Evolutionary conservation across 1,140 invertebrate species (phyloP).

Genomic region (Triops longicaudatus): DNA sequence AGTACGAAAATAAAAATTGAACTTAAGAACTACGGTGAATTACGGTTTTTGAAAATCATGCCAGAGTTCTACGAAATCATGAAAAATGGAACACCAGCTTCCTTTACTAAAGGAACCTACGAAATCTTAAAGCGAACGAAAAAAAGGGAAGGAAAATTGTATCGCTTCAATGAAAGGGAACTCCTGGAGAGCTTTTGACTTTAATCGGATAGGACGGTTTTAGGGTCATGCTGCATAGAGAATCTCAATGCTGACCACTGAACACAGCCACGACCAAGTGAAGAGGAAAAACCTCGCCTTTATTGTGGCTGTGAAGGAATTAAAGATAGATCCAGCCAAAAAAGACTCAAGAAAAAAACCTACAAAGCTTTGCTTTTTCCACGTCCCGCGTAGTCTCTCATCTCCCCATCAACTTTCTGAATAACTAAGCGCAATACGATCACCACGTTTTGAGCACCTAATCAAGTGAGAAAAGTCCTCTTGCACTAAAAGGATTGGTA

Average conservation of each 20-base stretch:
- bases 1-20: too few relatives aligned
- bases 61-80: too few relatives aligned
- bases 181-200: conserved; percentile 14
- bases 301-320: conserved; percentile 12
- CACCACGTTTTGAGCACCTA: conserved; percentile 11
- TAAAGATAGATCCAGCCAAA: background rate
- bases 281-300: conserved; percentile 14
- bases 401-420: background rate
- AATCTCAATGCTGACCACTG: background rate
- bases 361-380: background rate
- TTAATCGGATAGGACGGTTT: conserved; percentile 15
- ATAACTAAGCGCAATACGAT: background rate
- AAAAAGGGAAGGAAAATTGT: background rate
- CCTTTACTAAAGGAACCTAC: background rate
- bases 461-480: conserved; percentile 8
- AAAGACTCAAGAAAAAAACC: background rate
- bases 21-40: too few relatives aligned
- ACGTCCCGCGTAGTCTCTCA: background rate
- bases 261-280: conserved; percentile 10
- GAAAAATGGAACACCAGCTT: background rate
- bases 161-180: conserved; percentile 12
- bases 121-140: too few relatives aligned
- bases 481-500: background rate
- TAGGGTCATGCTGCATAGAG: conserved; percentile 6
- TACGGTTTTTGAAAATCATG: too few relatives aligned